Percentiles rank a stretch among this genome's conserved stretches.
These are phyloP conservation scores for Melanocharis versteri DNA, from an alignment of 2,113 vertebrate species.

Conservation along the genomic window DNA sequence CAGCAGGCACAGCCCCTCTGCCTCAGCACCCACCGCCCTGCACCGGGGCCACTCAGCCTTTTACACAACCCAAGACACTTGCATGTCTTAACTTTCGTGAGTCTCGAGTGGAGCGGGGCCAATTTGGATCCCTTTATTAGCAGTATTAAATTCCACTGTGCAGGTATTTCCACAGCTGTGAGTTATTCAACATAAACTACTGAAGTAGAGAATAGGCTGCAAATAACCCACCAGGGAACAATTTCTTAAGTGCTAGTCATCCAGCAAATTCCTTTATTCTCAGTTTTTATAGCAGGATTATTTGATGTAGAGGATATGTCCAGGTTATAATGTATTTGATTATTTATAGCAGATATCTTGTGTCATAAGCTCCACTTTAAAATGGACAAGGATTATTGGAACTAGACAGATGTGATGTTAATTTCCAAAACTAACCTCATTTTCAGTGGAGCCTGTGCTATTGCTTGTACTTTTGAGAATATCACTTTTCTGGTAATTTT, in stretches of 20 bases:
- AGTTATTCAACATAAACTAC: conserved; percentile 64
- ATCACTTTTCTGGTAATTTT: conserved; percentile 50
- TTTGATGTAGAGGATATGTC: conserved; percentile 11
- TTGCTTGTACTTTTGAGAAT: conserved; percentile 31
- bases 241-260: conserved; percentile 61
- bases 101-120: not conserved
- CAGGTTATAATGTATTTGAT: conserved; percentile 46
- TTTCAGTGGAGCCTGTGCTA: not conserved
- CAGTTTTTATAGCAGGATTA: conserved; percentile 56
- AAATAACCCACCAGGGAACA: conserved; percentile 55
- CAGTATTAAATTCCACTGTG: conserved; percentile 15
- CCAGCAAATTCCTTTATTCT: conserved; percentile 62
- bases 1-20: not conserved
- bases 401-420: conserved; percentile 44
- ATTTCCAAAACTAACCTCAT: conserved; percentile 51
- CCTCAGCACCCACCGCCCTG: not conserved
- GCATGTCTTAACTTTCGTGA: not conserved
- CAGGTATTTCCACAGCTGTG: conserved; percentile 61
- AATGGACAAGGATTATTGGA: conserved; percentile 34
- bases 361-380: not conserved
- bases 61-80: not conserved
- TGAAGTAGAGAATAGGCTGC: conserved; percentile 46
- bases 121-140: conserved; percentile 36
- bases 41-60: not conserved
- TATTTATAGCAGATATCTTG: conserved; percentile 46